Evolutionary conservation across 2,113 vertebrate species (phyloP).

Genomic region (Pongo pygmaeus): DNA sequence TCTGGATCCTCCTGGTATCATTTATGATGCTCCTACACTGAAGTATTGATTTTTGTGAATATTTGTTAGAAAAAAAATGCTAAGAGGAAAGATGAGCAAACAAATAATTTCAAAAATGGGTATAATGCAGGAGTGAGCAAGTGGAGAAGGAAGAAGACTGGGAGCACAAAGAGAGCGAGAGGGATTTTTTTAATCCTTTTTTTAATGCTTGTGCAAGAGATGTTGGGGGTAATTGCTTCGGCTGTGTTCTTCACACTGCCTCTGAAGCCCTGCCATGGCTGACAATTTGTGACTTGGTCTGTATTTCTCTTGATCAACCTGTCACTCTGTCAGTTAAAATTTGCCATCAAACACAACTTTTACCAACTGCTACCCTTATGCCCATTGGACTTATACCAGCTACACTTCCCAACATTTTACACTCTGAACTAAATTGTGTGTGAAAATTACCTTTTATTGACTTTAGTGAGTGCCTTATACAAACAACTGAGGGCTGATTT

Average conservation of each 20-base stretch:
- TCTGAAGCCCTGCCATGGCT: not conserved
- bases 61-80: not conserved
- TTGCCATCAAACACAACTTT: constrained; percentile 58
- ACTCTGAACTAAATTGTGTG: constrained; percentile 66
- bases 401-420: constrained; percentile 48
- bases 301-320: not conserved
- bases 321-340: constrained; percentile 31
- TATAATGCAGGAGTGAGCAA: not conserved
- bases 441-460: constrained; percentile 78
- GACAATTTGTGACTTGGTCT: not conserved
- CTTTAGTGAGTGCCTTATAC: constrained; percentile 60
- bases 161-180: not conserved
- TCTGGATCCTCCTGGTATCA: not conserved
- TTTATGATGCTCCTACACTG: too few species aligned
- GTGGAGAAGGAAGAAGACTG: not conserved
- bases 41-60: not conserved
- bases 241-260: not conserved
- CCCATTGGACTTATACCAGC: constrained; percentile 63
- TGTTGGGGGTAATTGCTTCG: not conserved
- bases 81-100: not conserved
- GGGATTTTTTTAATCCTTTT: not conserved
- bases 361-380: constrained; percentile 66
- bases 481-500: constrained; percentile 69
- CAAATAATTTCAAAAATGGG: not conserved
- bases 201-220: not conserved